Conservation (phyloP, 2,113 vertebrate genomes). For the Myrmophylax atrothorax region DNA sequence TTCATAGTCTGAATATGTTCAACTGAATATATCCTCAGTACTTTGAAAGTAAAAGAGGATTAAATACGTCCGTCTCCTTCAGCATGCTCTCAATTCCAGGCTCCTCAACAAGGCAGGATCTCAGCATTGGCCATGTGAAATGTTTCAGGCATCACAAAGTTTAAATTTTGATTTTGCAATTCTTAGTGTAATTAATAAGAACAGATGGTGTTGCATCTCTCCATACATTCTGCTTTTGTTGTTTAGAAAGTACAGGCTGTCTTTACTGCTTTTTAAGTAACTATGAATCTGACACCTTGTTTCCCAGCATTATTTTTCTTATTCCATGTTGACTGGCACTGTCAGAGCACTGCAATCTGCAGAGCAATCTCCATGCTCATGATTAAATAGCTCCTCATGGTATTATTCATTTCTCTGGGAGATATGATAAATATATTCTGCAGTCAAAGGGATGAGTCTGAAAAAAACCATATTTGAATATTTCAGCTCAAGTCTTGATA, state of each 20-base stretch:
- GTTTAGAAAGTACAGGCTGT: neutral
- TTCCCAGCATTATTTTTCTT: slow-evolving; percentile 22
- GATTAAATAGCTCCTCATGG: slow-evolving; percentile 22
- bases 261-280: neutral
- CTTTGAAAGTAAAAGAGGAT: neutral
- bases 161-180: neutral
- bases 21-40: neutral
- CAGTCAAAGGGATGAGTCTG: neutral
- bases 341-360: slow-evolving; percentile 21
- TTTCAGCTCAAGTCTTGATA: slow-evolving; percentile 33
- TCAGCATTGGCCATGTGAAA: neutral
- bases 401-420: slow-evolving; percentile 42
- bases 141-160: neutral
- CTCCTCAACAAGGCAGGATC: neutral
- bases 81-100: neutral
- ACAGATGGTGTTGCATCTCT: neutral
- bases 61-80: neutral
- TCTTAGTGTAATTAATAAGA: neutral
- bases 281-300: neutral
- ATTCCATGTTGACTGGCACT: slow-evolving; percentile 18
- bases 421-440: slow-evolving; percentile 38
- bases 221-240: neutral
- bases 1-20: neutral
- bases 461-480: slow-evolving; percentile 26
- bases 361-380: slow-evolving; percentile 22